A percentile compares a stretch with the other conserved stretches of the same genome.
phyloP scores from a whole-genome alignment of 2,113 vertebrate species.

The Chunga burmeisteri region DNA sequence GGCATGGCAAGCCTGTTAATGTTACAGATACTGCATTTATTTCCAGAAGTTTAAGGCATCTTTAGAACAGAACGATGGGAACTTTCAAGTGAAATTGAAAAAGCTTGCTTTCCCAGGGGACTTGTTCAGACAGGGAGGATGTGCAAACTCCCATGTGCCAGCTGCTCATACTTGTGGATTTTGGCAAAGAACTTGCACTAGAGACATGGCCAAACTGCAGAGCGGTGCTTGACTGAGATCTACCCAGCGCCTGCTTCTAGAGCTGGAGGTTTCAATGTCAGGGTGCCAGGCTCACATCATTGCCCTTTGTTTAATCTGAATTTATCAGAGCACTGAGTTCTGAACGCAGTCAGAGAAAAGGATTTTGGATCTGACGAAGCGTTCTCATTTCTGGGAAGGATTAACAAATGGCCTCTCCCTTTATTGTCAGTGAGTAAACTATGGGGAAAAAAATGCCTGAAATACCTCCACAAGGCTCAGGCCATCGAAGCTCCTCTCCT shows the following conservation, averaged over 20 bases:
- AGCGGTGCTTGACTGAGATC: background rate
- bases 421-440: background rate
- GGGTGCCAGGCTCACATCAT: background rate
- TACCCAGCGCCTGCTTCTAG: background rate
- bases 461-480: background rate
- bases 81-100: background rate
- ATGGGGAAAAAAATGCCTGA: background rate
- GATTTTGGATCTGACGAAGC: background rate
- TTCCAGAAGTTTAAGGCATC: background rate
- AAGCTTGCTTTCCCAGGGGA: background rate
- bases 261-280: background rate
- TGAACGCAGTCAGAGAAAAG: background rate
- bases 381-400: background rate
- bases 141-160: background rate
- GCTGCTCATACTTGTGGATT: background rate
- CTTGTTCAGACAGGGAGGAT: background rate
- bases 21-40: background rate
- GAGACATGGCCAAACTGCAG: background rate
- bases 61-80: background rate
- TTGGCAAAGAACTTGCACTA: background rate
- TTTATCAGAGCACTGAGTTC: background rate
- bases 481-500: background rate
- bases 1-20: background rate
- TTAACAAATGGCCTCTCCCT: background rate
- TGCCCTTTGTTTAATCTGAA: background rate